Base-by-base conservation (phyloP, 64 coral and sea anemone species). In the Acropora yongei region DNA sequence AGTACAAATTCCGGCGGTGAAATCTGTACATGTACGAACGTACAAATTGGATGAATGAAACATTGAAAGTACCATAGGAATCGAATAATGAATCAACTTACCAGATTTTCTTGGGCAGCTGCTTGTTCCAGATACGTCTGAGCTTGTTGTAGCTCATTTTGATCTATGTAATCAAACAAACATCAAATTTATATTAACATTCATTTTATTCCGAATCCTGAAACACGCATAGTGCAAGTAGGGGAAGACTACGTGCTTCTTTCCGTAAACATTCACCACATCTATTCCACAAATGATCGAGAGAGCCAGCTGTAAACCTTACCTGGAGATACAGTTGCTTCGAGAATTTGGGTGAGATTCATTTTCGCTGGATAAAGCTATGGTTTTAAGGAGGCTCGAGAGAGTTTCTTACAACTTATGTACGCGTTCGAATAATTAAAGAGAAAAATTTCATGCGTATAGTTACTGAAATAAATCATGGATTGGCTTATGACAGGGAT, bases 261-360 rank as follows among this genome's bases (percentile, higher is more conserved):
- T 63, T 85, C 16, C 44, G 82, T 44, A 71, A 5, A 68, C 42
- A 46, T 85, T 55, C 51, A 5, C 51, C 30, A 30, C 30, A 30
- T 30, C 30, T 30, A 30, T 55, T 72, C 49, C 9, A 16, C 16
- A 16, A 83, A 45, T 43, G 16, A 46, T 84, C 11, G 9, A 17
- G 43, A 12, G 18, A 46, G 72, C 48, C 61, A 16, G 17, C 17
- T 11, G 18, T n/a, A 11, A 20, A 87, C 68, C 41, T 95, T 98
- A 99, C 97, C 97, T 99, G 94, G 89, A 49, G 97, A 99, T 10
- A 99, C 94, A 14, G 97, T 99, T 48, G 97, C 97, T 88, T 99
- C 94, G 80, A 99, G 94, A 41, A 99, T 83, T 77, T 91, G 83
- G 3, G 94, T 94, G 5, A 99, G 97, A 86, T 99, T 89, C 97